Evolutionary conservation across 2,113 vertebrate genomes (phyloP).

Genomic region (Pitta sordida): DNA sequence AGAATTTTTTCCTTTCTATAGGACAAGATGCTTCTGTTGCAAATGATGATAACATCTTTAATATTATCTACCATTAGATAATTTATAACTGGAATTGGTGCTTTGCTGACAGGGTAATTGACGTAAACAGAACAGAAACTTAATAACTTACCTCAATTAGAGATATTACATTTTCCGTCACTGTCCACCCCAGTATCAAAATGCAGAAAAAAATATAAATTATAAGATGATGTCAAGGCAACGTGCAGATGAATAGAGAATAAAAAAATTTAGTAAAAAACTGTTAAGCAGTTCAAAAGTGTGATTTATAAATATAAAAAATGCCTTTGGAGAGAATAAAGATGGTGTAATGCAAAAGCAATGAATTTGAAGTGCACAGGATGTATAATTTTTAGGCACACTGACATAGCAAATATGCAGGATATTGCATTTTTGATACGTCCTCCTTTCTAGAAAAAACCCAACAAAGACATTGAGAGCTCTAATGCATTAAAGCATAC

Average conservation of each 20-base stretch:
- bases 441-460: background rate
- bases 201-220: background rate
- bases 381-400: background rate
- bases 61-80: background rate
- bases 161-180: background rate
- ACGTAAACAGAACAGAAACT: background rate
- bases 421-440: background rate
- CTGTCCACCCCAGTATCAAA: background rate
- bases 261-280: background rate
- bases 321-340: background rate
- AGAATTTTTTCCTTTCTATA: background rate
- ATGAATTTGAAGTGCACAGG: background rate
- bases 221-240: background rate
- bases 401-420: background rate
- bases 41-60: background rate
- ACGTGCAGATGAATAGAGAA: background rate
- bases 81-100: background rate
- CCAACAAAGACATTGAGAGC: background rate
- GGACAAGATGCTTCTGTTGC: background rate
- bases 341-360: background rate
- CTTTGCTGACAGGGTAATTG: background rate
- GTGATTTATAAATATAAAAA: background rate
- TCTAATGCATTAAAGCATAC: background rate
- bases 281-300: background rate
- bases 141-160: background rate